Base-by-base conservation (phyloP, 2,888 invertebrate genomes). In the Melanostoma scalare region DNA sequence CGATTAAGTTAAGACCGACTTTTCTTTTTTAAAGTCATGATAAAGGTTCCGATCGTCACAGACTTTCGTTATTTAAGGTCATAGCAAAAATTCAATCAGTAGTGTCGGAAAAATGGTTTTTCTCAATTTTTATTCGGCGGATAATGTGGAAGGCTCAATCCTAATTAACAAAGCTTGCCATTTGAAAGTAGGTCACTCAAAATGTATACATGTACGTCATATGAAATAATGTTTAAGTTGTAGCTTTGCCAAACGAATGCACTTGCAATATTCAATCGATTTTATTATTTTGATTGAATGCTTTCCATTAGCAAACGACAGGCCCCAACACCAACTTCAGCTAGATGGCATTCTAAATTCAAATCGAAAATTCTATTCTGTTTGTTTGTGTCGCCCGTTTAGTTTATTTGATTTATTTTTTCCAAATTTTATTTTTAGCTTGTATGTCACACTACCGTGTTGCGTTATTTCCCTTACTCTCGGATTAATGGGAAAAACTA, bases 271-370 rank as follows among this genome's bases (percentile, higher is more conserved):
- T 33, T 10, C 31, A 33, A 60, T 58, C 42, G 10, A 58, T 58
- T 33, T 60, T 31, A 42, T 42, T 33, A 60, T 60, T 60, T 60
- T 60, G 42, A 60, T 60, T 60, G 44, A 60, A 44, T 44, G 58
- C 10, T 60, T 60, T 42, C 58, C n/a, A 56, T 56, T 42, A 20
- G 20, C 20, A 20, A 20, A 20, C 20, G 20, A 20, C 20, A 20
- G 20, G 20, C 20, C 20, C 20, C 20, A 20, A 20, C 20, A 20
- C 20, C 20, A 20, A 20, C 20, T 20, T 1, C 20, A 20, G 20
- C 20, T 1, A 20, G 20, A 20, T 20, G 20, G 20, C 30, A 58
- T 58, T 58, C 31, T 20, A 42, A 35, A 10, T 58, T 56, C 8
- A 56, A 30, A 56, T 56, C 30, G 8, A 38, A 56, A 40, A 33